Base-by-base conservation (phyloP, 2,113 vertebrate genomes). In the Pachycephala philippinensis region DNA sequence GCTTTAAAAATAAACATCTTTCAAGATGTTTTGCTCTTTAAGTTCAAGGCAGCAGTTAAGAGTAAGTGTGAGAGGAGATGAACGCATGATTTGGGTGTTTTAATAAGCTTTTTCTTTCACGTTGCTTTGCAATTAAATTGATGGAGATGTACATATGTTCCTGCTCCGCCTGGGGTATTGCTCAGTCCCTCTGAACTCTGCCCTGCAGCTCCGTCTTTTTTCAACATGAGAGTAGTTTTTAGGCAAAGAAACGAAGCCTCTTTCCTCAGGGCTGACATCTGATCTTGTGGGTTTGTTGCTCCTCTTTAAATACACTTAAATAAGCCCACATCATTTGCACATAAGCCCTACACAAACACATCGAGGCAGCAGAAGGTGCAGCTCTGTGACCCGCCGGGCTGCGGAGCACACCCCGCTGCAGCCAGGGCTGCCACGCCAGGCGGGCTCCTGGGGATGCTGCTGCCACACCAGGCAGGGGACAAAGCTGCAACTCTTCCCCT, bases 401-500 rank as follows among this genome's bases (percentile, higher is more conserved):
- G 27, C 0, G 0, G 75, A 50, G 64, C 19, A 12, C 37, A 49
- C 9, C n/a, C 56, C 1, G 0, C 31, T 8, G 24, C 26, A 7
- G 19, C 0, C 1, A 30, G 50, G 45, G n/a, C 8, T 45, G 77
- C 31, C 63, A 3, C 2, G 2, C 4, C 30, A 2, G 8, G 2
- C 10, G 0, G 7, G 15, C 4, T 37, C 35, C 68, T 21, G 57
- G 44, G 37, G 65, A 49, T 6, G 3, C 59, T 7, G 19, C 21
- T 16, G 22, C 6, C 6, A 31, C 7, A 13, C 10, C 76, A 33
- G 37, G n/a, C 13, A 47, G 50, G 47, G 10, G 37, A 33, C 78
- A 61, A 54, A 57, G n/a, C 50, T 78, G 40, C 3, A 49, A 57
- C 31, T 2, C 33, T 7, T 6, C 15, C 31, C 22, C 64, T 9